These are phyloP conservation scores for Epinotia ramella DNA, from an alignment of 2,888 invertebrate species.

Conservation along the genomic window DNA sequence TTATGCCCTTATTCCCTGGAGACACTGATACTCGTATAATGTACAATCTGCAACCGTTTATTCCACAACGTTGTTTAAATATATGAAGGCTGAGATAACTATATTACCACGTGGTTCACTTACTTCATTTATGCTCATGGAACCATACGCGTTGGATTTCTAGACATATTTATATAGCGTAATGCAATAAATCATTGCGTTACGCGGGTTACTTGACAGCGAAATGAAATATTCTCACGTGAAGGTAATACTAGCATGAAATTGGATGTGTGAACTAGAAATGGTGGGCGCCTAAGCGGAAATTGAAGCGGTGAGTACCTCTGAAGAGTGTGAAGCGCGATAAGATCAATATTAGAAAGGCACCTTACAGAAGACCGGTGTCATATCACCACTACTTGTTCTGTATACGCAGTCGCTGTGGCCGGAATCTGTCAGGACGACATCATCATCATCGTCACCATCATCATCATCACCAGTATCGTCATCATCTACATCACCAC, in stretches of 20 bases:
- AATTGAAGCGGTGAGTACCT: slow-evolving; percentile 3
- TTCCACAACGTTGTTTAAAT: too few relatives aligned
- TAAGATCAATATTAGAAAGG: too few relatives aligned
- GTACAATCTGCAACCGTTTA: too few relatives aligned
- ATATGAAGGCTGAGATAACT: not conserved
- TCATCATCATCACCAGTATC: too few relatives aligned
- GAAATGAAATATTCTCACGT: slow-evolving; percentile 43
- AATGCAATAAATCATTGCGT: slow-evolving; percentile 45
- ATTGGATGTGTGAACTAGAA: slow-evolving; percentile 22
- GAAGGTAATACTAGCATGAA: slow-evolving; percentile 20
- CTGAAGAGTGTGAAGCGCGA: not conserved
- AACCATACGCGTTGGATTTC: slow-evolving; percentile 17
- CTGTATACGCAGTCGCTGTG: too few relatives aligned
- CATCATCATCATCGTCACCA: too few relatives aligned
- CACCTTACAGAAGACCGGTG: too few relatives aligned
- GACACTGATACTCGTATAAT: too few relatives aligned
- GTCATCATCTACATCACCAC: too few relatives aligned
- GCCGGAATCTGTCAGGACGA: too few relatives aligned
- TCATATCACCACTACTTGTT: too few relatives aligned
- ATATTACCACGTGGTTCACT: slow-evolving; percentile 1
- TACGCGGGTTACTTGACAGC: slow-evolving; percentile 39
- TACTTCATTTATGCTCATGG: slow-evolving; percentile 17
- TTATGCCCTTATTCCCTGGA: too few relatives aligned
- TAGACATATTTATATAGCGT: slow-evolving; percentile 33
- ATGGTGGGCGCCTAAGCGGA: slow-evolving; percentile 1